Percentiles rank a stretch among this genome's conserved stretches.
Evolutionary conservation across 2,113 vertebrate genomes (phyloP).

Genomic region (Romanogobio albipinnatus): DNA sequence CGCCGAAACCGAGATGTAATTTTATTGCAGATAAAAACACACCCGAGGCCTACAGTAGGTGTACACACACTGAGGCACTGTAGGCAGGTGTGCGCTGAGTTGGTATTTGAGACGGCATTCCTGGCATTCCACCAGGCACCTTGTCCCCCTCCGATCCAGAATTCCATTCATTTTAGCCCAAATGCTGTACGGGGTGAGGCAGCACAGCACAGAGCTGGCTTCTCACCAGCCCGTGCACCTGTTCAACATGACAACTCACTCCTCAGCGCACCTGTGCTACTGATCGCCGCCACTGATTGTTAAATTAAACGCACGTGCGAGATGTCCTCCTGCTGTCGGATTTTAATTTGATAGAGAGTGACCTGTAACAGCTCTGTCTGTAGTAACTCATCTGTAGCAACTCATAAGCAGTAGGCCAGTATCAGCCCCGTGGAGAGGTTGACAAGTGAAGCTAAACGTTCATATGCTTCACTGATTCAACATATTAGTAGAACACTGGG

Average conservation of each 20-base stretch:
- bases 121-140: constrained; percentile 39
- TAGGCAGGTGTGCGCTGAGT: constrained; percentile 22
- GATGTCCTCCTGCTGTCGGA: not conserved
- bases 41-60: not conserved
- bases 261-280: constrained; percentile 36
- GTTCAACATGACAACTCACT: not conserved
- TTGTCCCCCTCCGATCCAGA: not conserved
- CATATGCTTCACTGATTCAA: constrained; percentile 1
- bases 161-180: constrained; percentile 33
- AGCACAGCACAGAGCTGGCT: constrained; percentile 11
- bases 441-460: constrained; percentile 23
- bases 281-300: constrained; percentile 5
- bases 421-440: not conserved
- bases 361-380: constrained; percentile 35
- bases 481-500: not conserved
- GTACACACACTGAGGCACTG: not conserved
- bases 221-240: not conserved
- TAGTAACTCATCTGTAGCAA: constrained; percentile 38
- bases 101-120: constrained; percentile 37
- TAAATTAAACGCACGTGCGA: constrained; percentile 28
- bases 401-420: constrained; percentile 27
- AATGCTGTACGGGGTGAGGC: not conserved
- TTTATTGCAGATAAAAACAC: not conserved
- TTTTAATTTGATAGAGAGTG: constrained; percentile 31
- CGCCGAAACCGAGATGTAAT: not conserved